These are phyloP conservation scores for Agriopis leucophaearia DNA, from an alignment of 2,888 invertebrate genomes.

Conservation along the genomic window DNA sequence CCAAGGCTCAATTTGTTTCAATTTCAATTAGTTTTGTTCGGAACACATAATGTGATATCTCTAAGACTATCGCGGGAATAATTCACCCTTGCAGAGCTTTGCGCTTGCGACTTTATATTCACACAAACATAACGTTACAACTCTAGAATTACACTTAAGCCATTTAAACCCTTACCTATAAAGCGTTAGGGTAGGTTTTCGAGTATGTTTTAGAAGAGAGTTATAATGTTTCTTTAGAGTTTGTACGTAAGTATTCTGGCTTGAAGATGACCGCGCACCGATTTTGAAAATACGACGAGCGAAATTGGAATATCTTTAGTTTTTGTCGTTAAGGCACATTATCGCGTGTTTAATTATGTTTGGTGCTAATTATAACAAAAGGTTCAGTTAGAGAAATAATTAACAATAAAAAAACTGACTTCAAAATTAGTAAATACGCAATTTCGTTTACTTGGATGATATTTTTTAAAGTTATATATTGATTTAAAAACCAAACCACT, in stretches of 20 bases:
- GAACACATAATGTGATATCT: slow-evolving; percentile 75
- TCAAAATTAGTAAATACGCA: no score
- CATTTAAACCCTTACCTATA: slow-evolving; percentile 18
- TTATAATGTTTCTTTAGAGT: background rate
- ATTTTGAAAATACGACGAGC: slow-evolving; percentile 84
- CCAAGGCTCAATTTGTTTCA: slow-evolving; percentile 75
- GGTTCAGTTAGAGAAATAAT: slow-evolving; percentile 21
- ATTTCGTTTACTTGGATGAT: no score
- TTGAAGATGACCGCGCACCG: slow-evolving; percentile 65
- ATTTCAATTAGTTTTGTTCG: slow-evolving; percentile 76
- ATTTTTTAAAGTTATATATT: no score
- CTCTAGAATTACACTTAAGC: slow-evolving; percentile 9
- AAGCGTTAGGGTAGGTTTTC: slow-evolving; percentile 16
- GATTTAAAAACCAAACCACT: no score
- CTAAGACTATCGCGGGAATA: slow-evolving; percentile 78
- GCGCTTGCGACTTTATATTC: slow-evolving; percentile 45
- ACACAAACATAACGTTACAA: slow-evolving; percentile 33
- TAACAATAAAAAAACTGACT: no score
- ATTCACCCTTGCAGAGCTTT: slow-evolving; percentile 64
- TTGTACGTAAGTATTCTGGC: slow-evolving; percentile 47
- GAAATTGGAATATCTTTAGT: slow-evolving; percentile 75
- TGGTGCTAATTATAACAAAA: slow-evolving; percentile 73
- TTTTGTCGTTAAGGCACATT: slow-evolving; percentile 71
- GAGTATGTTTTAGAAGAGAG: slow-evolving; percentile 28
- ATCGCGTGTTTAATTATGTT: slow-evolving; percentile 77